Evolutionary conservation across 2,888 invertebrate genomes (phyloP).

Genomic region (Eilema sororculum): DNA sequence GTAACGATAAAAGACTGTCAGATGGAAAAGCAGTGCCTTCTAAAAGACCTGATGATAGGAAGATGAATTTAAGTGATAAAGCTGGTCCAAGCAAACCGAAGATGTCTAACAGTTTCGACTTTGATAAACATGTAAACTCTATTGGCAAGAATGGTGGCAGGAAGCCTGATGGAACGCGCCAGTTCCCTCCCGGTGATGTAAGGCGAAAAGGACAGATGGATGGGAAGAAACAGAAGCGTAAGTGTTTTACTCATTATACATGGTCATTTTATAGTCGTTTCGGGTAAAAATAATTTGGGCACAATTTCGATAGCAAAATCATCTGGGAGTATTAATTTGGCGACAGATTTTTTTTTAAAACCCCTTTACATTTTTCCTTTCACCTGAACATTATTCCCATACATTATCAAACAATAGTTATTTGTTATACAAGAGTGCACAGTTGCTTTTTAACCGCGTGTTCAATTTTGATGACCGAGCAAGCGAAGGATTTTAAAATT

Average conservation of each 20-base stretch:
- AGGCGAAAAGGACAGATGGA: slow-evolving; percentile 67
- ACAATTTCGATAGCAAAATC: too few species aligned
- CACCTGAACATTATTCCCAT: too few species aligned
- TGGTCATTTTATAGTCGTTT: too few species aligned
- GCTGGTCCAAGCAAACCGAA: slow-evolving; percentile 70
- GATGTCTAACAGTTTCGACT: slow-evolving; percentile 74
- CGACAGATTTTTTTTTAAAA: too few species aligned
- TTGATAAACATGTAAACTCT: slow-evolving; percentile 79
- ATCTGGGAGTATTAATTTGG: too few species aligned
- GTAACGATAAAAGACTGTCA: slow-evolving; percentile 57
- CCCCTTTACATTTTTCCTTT: too few species aligned
- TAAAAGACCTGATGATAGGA: slow-evolving; percentile 68
- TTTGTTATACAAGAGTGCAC: too few species aligned
- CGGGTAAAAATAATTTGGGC: too few species aligned
- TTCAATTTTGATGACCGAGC: too few species aligned
- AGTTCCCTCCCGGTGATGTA: slow-evolving; percentile 85
- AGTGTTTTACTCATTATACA: slow-evolving; percentile 46
- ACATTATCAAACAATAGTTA: too few species aligned
- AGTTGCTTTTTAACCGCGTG: too few species aligned
- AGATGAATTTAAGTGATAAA: slow-evolving; percentile 49
- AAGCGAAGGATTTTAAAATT: too few species aligned
- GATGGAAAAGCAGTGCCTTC: slow-evolving; percentile 55
- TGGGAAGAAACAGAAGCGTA: slow-evolving; percentile 72
- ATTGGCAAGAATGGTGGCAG: slow-evolving; percentile 58
- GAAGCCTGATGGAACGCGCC: slow-evolving; percentile 66